Percentiles rank a stretch among this genome's conserved stretches.
phyloP scores from a whole-genome alignment of 2,888 invertebrate species.

The Cataglyphis rosenhaueri region DNA sequence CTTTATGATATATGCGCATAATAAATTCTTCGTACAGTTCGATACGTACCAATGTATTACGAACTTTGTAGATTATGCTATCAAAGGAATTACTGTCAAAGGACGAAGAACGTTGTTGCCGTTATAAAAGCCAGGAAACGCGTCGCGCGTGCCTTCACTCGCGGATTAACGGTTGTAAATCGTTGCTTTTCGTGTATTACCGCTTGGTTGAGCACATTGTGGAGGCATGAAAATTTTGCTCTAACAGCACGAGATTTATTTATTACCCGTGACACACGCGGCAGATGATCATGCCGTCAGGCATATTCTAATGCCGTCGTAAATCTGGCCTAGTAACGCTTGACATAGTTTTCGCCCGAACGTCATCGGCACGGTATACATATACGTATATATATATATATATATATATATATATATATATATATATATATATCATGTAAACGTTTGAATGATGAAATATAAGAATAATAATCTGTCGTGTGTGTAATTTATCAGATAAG shows the following conservation, averaged over 20 bases:
- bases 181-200: conserved; percentile 38
- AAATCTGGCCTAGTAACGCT: conserved; percentile 63
- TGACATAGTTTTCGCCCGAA: conserved; percentile 52
- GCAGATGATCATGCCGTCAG: conserved; percentile 50
- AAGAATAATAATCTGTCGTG: conserved; percentile 30
- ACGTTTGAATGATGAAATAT: conserved; percentile 10
- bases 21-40: conserved; percentile 36
- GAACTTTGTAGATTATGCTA: conserved; percentile 39
- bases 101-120: conserved; percentile 24
- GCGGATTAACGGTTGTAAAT: conserved; percentile 42
- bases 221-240: conserved; percentile 62
- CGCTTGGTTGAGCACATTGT: conserved; percentile 8
- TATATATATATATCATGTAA: background rate
- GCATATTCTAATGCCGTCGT: conserved; percentile 64
- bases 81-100: conserved; percentile 45
- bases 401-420: too few species aligned
- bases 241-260: conserved; percentile 64
- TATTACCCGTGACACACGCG: conserved; percentile 61
- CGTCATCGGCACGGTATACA: conserved; percentile 7
- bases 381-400: background rate
- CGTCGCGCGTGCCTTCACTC: background rate
- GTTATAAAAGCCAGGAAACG: conserved; percentile 1
- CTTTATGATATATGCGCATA: conserved; percentile 18
- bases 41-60: conserved; percentile 21
- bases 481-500: conserved; percentile 34